Evolutionary conservation across 2,113 vertebrate genomes (phyloP), one percentile per base, ranked within the genome.

Genomic region (Cinclus cinclus): DNA sequence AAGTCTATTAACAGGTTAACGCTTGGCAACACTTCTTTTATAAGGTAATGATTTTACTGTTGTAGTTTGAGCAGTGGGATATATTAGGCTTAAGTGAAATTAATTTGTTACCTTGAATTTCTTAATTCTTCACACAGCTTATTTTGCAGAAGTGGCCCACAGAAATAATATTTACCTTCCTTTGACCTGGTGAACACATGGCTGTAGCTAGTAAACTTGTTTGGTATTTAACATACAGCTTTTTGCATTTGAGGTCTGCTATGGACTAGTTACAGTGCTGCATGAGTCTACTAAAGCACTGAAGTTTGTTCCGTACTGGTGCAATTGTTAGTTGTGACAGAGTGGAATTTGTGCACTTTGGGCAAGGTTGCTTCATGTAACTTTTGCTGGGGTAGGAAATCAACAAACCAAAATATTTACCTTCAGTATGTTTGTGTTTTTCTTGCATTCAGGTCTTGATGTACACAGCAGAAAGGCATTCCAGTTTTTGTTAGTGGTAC

Each of bases 41-140:
- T 84, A 90, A 90, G 31, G 76, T 89, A 89, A 94, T 92, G 76
- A 93, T 92, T 96, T 92, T 94, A 78, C 53, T 90, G 60, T 65
- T 63, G 60, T 44, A 68, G 18, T 92, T 75, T 75, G 56, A 93
- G 20, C 52, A 69, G 60, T 60, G 87, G 68, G 60, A 75, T 85
- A 24, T 86, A 91, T 87, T 90, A 50, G 31, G 37, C 79, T 53
- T 83, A 80, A 81, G 37, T 46, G 11, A 92, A 93, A 90, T 5
- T 0, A 84, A 85, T 86, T 80, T 89, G 74, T 88, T 94, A 53
- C 73, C 30, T 89, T 87, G 64, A 56, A 81, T 95, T 95, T 95
- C 85, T 97, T 88, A 83, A 87, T 95, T 87, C 39, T 97, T 75
- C 49, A 49, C 44, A 24, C 68, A 83, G 24, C 17, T 93, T 90